Evolutionary conservation across 2,888 invertebrate genomes (phyloP).

Genomic region (Metallyticus violacea): DNA sequence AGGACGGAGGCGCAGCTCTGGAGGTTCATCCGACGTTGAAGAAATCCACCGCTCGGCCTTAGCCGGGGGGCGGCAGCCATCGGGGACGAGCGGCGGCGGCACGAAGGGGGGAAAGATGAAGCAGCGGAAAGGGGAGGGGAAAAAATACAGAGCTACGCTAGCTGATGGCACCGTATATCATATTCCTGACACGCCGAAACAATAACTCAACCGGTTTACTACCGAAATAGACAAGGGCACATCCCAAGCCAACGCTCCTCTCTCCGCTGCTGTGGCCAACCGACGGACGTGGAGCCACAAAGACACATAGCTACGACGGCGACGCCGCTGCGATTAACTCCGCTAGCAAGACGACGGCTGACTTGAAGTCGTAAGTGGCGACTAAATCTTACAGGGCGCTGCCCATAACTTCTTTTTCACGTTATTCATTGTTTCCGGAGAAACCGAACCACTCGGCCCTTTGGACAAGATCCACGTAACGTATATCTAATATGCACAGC

Average conservation of each 20-base stretch:
- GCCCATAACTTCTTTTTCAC: background rate
- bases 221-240: constrained; percentile 44
- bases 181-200: constrained; percentile 47
- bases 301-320: constrained; percentile 12
- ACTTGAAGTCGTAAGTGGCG: constrained; percentile 9
- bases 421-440: background rate
- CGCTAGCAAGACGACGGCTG: background rate
- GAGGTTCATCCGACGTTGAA: background rate
- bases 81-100: background rate
- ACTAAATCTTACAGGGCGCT: background rate
- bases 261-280: constrained; percentile 8
- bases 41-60: background rate
- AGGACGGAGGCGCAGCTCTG: background rate
- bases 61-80: background rate
- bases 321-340: constrained; percentile 12
- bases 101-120: background rate
- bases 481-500: background rate
- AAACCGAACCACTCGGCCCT: background rate
- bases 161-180: constrained; percentile 47
- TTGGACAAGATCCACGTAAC: no score
- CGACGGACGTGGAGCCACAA: background rate
- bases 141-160: constrained; percentile 6
- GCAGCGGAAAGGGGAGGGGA: constrained; percentile 5
- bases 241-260: constrained; percentile 2
- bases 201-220: constrained; percentile 49